Percentiles rank a stretch among this genome's conserved stretches.
These are phyloP conservation scores for Callipepla squamata DNA, from an alignment of 2,113 vertebrate species.

Conservation along the genomic window DNA sequence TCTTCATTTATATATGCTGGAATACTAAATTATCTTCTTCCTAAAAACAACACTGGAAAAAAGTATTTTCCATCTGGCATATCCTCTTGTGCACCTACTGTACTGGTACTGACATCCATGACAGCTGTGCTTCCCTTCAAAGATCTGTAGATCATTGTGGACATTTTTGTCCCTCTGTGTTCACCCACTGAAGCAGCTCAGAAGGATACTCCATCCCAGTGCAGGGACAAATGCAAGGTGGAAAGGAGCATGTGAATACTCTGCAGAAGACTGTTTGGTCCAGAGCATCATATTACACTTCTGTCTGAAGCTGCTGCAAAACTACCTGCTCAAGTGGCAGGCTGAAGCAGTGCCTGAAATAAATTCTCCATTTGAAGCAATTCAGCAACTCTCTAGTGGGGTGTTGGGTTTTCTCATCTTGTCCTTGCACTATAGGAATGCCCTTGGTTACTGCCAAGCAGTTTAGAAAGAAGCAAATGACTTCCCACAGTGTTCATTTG, in stretches of 20 bases:
- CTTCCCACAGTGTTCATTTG: neutral
- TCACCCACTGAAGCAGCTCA: neutral
- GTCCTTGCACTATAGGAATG: neutral
- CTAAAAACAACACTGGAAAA: neutral
- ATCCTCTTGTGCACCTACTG: neutral
- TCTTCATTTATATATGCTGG: neutral
- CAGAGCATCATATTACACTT: neutral
- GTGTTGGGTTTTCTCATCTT: slow-evolving; percentile 29
- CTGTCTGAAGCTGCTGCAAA: slow-evolving; percentile 6
- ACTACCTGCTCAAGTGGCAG: neutral
- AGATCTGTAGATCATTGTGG: neutral
- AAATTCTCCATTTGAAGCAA: slow-evolving; percentile 13
- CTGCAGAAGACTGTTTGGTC: neutral
- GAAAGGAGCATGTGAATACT: neutral
- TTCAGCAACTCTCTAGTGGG: neutral
- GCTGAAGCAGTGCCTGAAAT: slow-evolving; percentile 28
- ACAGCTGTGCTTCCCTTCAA: neutral
- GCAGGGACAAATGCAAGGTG: neutral
- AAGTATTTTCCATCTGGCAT: neutral
- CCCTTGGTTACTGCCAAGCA: neutral
- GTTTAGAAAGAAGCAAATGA: neutral
- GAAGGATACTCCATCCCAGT: neutral
- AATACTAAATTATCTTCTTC: neutral
- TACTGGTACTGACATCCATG: neutral
- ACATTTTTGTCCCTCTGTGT: neutral